Percentiles rank a stretch among this genome's conserved stretches.
Evolutionary conservation across 2,113 vertebrate species (phyloP).

Genomic region (Xenopus laevis): DNA sequence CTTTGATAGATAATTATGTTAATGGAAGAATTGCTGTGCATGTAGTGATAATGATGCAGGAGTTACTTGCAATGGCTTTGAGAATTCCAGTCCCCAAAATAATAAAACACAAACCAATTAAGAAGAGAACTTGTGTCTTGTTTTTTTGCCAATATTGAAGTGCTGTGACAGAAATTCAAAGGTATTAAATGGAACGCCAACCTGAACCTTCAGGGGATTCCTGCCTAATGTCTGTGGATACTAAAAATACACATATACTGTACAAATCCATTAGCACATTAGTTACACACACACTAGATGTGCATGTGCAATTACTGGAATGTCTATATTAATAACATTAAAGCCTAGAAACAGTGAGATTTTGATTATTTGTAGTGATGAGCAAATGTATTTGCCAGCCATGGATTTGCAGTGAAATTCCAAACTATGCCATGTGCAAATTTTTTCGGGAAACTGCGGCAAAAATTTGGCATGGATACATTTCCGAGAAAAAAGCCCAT

Average conservation of each 20-base stretch:
- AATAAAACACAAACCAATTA: conserved; percentile 42
- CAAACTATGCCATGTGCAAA: no score
- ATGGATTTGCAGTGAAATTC: no score
- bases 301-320: no score
- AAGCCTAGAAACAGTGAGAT: no score
- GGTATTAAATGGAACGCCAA: conserved; percentile 20
- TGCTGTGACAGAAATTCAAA: conserved; percentile 35
- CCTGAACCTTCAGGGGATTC: conserved; percentile 26
- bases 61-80: conserved; percentile 16
- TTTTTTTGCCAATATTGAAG: conserved; percentile 28
- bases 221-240: conserved; percentile 5
- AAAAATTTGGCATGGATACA: no score
- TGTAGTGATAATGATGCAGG: conserved; percentile 2
- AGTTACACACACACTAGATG: neutral
- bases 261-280: neutral
- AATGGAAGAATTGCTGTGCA: neutral
- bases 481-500: no score
- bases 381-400: no score
- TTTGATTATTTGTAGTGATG: no score
- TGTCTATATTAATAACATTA: no score
- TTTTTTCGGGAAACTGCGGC: no score
- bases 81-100: conserved; percentile 24
- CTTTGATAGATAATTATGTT: conserved; percentile 1
- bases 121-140: conserved; percentile 22
- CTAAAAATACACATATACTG: conserved; percentile 7